Evolutionary conservation across 1,140 invertebrate species (phyloP), one percentile per base, ranked within the genome.

Genomic region (Ectropis grisescens): DNA sequence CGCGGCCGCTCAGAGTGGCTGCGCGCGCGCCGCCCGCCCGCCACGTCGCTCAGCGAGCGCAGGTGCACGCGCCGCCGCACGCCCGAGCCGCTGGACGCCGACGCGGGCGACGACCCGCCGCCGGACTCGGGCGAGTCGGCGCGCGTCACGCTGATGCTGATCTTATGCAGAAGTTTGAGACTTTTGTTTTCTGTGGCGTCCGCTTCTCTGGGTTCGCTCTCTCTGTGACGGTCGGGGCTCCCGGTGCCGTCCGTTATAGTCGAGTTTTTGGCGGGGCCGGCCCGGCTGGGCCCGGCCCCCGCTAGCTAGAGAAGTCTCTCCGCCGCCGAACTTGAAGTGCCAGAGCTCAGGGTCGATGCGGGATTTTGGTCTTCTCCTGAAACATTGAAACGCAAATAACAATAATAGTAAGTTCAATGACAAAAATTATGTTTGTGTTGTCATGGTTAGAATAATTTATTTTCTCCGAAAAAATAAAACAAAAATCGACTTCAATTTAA

Each of bases 281-380:
- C 70, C 79, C 75, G 58, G 44, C 67, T 74, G 43, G 79, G 75
- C 76, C 85, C 86, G 82, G 81, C 81, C 68, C 84, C 84, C 82
- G 83, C 85, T 83, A 84, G 89, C 89, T 91, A 92, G 85, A 92
- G 90, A 68, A 92, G 85, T 82, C 91, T 92, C 66, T 92, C 90
- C 29, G 88, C 90, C 25, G 87, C 87, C 43, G 90, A 90, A 83
- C 89, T 91, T 29, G 88, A 90, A 37, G 90, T 90, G 52, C 86
- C 88, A 49, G 89, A 91, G 78, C 89, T 91, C 69, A 89, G 84
- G 44, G 88, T 90, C 43, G 86, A 86, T 52, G 84, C 83, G 46
- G 85, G 75, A 65, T 81, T 82, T 62, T 75, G 75, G 47, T 83
- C 82, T 47, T 83, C 85, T 59, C 70, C 78, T 80, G 47, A 6